Evolutionary conservation across 1,140 invertebrate species (phyloP).

Genomic region (Tetraneura akinire): DNA sequence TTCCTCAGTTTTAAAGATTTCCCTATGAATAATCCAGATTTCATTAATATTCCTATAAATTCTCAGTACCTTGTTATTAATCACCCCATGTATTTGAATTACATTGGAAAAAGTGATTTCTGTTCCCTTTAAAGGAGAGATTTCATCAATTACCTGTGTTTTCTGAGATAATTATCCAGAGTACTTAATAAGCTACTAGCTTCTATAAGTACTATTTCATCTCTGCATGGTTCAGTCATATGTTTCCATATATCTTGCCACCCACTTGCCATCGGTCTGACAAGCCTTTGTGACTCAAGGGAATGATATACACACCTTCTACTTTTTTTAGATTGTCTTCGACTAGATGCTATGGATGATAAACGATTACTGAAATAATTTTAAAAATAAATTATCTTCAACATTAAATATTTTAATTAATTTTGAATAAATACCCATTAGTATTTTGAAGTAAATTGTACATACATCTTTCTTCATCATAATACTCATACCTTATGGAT

Average conservation of each 20-base stretch:
- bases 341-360: conserved; percentile 48
- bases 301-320: conserved; percentile 84
- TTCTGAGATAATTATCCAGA: conserved; percentile 83
- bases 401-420: background rate
- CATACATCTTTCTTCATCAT: conserved; percentile 44
- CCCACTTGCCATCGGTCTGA: conserved; percentile 68
- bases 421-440: conserved; percentile 40
- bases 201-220: conserved; percentile 84
- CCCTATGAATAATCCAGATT: too few relatives aligned
- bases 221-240: conserved; percentile 79
- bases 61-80: too few relatives aligned
- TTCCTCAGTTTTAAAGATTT: too few relatives aligned
- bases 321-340: conserved; percentile 76
- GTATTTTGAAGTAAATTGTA: conserved; percentile 48
- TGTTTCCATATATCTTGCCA: conserved; percentile 86
- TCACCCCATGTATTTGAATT: too few relatives aligned
- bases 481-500: conserved; percentile 43
- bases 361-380: conserved; percentile 33
- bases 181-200: conserved; percentile 78
- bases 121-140: too few relatives aligned
- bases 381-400: background rate
- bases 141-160: conserved; percentile 75
- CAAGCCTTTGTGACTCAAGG: conserved; percentile 75
- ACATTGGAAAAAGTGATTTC: too few relatives aligned
- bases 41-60: too few relatives aligned